These are phyloP conservation scores for Xenopus petersii DNA, from an alignment of 2,797 vertebrate species.

Conservation along the genomic window DNA sequence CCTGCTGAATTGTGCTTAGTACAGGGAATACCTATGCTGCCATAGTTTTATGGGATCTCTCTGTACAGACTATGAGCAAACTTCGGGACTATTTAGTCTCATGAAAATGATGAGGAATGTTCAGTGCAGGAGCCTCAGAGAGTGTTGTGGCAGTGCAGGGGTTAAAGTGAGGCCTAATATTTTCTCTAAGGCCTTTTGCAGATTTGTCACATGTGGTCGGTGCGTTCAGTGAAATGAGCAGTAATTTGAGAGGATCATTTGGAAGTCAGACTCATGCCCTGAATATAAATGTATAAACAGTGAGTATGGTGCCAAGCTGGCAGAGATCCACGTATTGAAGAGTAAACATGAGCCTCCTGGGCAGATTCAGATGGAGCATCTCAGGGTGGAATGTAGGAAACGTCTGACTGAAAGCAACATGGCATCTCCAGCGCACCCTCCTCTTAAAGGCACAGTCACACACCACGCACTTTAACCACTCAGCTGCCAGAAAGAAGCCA, in stretches of 20 bases:
- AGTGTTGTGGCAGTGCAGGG: background rate
- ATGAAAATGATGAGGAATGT: no score
- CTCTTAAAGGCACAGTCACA: slow-evolving; percentile 18
- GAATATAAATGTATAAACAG: slow-evolving; percentile 66
- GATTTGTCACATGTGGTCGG: slow-evolving; percentile 39
- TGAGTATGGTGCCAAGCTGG: slow-evolving; percentile 62
- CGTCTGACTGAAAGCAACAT: slow-evolving; percentile 32
- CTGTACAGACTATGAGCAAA: no score
- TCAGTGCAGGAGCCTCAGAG: no score
- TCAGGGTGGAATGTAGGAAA: slow-evolving; percentile 51
- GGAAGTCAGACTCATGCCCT: slow-evolving; percentile 63
- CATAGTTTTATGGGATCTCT: no score
- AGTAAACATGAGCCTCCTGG: slow-evolving; percentile 56
- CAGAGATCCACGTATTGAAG: slow-evolving; percentile 53
- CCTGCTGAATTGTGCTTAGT: no score
- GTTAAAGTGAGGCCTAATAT: slow-evolving; percentile 32
- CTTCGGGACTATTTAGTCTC: no score
- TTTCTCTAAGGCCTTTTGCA: slow-evolving; percentile 13
- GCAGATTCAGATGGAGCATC: slow-evolving; percentile 58
- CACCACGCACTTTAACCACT: slow-evolving; percentile 1
- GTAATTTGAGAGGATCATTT: slow-evolving; percentile 47
- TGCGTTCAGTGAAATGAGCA: slow-evolving; percentile 44
- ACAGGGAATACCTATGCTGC: no score
- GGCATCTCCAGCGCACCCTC: background rate
- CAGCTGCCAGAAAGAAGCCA: no score